Evolutionary conservation across 2,797 vertebrate species (phyloP), one percentile per base, ranked within the genome.

Genomic region (Scleropages formosus): DNA sequence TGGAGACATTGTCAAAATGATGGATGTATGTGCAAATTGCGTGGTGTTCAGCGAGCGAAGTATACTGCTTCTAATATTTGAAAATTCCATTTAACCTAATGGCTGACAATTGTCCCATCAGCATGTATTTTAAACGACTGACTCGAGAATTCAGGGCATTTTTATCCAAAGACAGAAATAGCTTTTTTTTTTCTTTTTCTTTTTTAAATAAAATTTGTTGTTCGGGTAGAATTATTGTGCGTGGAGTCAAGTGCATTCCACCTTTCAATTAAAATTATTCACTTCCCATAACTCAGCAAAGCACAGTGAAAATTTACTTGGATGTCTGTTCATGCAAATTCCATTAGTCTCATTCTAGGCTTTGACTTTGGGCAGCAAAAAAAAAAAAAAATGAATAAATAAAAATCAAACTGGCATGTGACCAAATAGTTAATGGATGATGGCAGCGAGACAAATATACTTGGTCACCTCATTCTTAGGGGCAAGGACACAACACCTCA

Each of bases 361-460:
- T n/a, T 22, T 71, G 51, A 16, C 69, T 71, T 71, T 56, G 18
- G 2, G 6, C 31, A 39, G 31, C 6, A 39, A n/a, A n/a, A 39
- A 39, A 39, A 39, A 39, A n/a, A n/a, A n/a, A n/a, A n/a, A n/a
- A n/a, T n/a, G n/a, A n/a, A n/a, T n/a, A n/a, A 39, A 39, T 39
- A 58, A 56, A 71, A 71, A 31, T 49, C 51, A 24, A 58, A 24
- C 51, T 75, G 74, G 74, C 67, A 75, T 51, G 46, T 59, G 16
- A 69, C 74, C 74, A 75, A 62, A 22, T 18, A 69, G 61, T 75
- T 75, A 70, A 75, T 70, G 66, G 74, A 24, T 24, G 51, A 75
- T 68, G 74, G 74, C 74, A 75, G 49, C 46, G 65, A 51, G 65
- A 60, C 53, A 75, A 75, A 70, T 70, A 60, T 69, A 58, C 56